These are phyloP conservation scores for Buteo buteo DNA, from an alignment of 2,113 vertebrate species.

Conservation along the genomic window DNA sequence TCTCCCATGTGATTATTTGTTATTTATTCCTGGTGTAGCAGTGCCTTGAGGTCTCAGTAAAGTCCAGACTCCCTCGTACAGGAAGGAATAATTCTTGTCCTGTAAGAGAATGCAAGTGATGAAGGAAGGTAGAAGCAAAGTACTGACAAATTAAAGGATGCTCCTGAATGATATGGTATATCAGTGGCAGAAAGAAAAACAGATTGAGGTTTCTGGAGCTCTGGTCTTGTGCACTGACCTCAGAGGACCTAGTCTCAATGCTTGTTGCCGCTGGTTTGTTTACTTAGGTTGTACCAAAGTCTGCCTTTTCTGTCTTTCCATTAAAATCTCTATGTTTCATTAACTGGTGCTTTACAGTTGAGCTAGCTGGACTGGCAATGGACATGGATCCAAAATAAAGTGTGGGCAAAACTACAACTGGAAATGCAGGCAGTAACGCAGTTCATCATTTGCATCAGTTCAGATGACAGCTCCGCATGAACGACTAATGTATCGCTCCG, in stretches of 20 bases:
- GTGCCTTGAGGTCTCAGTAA: neutral
- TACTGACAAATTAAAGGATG: neutral
- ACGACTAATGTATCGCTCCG: neutral
- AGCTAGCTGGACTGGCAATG: neutral
- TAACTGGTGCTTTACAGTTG: neutral
- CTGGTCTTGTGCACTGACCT: neutral
- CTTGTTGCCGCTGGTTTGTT: neutral
- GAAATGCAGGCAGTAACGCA: neutral
- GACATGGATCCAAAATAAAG: neutral
- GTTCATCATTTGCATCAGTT: neutral
- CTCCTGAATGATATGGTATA: neutral
- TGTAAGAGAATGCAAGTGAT: neutral
- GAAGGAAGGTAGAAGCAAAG: neutral
- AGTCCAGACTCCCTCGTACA: neutral
- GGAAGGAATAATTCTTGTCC: neutral
- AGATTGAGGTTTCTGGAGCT: neutral
- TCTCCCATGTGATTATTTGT: neutral
- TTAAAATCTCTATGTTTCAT: neutral
- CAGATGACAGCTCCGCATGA: neutral
- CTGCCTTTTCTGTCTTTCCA: neutral
- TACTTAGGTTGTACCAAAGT: neutral
- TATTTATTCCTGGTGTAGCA: neutral
- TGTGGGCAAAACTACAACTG: neutral
- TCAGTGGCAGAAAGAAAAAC: neutral
- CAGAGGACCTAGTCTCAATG: neutral